These are phyloP conservation scores for Mustelus asterias DNA, from an alignment of 2,113 vertebrate species.

Conservation along the genomic window DNA sequence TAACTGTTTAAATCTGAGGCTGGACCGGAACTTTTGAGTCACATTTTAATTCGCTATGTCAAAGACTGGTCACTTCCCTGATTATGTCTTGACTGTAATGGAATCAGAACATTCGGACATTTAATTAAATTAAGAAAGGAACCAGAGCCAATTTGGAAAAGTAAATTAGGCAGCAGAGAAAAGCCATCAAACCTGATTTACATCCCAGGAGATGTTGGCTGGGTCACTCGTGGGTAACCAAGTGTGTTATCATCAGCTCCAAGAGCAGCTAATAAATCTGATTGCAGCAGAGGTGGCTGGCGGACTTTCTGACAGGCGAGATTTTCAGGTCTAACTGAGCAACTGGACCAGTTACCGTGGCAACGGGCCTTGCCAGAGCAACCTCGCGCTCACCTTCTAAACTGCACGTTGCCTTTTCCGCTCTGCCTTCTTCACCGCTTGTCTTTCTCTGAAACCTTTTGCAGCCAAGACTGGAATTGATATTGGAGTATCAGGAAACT, in stretches of 20 bases:
- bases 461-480: not conserved
- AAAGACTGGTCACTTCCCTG: not conserved
- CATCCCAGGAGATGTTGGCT: not conserved
- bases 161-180: not conserved
- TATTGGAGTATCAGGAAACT: not conserved
- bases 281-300: not conserved
- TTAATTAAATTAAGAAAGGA: constrained; percentile 24
- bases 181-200: not conserved
- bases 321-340: not conserved
- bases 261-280: not conserved
- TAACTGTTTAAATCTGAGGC: not conserved
- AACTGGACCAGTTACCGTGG: not conserved
- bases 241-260: not conserved
- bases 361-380: not conserved
- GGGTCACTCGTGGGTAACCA: not conserved
- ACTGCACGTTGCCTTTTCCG: not conserved
- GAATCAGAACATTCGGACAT: not conserved
- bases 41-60: not conserved
- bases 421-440: not conserved
- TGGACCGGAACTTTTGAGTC: not conserved
- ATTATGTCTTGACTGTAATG: not conserved
- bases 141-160: not conserved
- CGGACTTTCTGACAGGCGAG: not conserved
- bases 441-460: not conserved
- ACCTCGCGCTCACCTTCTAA: not conserved